Evolutionary conservation across 2,113 vertebrate genomes (phyloP), one percentile per base, ranked within the genome.

Genomic region (Felis chaus): DNA sequence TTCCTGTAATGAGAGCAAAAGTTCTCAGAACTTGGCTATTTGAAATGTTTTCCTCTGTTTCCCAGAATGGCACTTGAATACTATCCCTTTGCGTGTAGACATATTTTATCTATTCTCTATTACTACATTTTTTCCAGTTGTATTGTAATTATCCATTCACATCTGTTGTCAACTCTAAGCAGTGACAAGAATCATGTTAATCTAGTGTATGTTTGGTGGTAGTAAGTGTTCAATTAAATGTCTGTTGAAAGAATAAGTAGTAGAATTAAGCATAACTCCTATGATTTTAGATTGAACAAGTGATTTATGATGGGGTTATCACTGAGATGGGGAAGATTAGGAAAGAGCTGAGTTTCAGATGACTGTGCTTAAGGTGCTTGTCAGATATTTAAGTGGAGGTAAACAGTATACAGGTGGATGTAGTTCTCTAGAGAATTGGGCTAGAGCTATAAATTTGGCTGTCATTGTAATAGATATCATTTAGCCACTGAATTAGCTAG

Each of bases 1-100:
- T 82, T 85, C 18, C 19, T 89, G 14, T 63, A 94, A 53, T 63
- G 23, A 91, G 66, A 81, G 29, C 9, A 84, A 74, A 71, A 84
- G 91, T 83, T 88, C n/a, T 96, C 69, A 73, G 9, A 88, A 94
- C 16, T 23, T 27, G 27, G 18, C 36, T n/a, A 53, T 79, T 87
- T 68, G 36, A 94, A 78, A 95, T 33, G 33, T 27, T 80, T 92
- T n/a, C 94, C 41, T 66, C 41, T 27, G 57, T 69, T 94, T 96
- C 36, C 69, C 78, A 71, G 36, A 90, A 79, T 57, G 21, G 15
- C 36, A 61, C 45, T 65, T 41, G 80, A 86, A 55, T 81, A 29
- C 16, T 33, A 48, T 63, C 53, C 61, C 25, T 78, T 76, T 86
- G 6, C 55, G 83, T 69, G 14, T 95, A 69, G 16, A 68, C 13